Conservation (phyloP, 2,113 vertebrate species). For the Telmatochromis sp. region DNA sequence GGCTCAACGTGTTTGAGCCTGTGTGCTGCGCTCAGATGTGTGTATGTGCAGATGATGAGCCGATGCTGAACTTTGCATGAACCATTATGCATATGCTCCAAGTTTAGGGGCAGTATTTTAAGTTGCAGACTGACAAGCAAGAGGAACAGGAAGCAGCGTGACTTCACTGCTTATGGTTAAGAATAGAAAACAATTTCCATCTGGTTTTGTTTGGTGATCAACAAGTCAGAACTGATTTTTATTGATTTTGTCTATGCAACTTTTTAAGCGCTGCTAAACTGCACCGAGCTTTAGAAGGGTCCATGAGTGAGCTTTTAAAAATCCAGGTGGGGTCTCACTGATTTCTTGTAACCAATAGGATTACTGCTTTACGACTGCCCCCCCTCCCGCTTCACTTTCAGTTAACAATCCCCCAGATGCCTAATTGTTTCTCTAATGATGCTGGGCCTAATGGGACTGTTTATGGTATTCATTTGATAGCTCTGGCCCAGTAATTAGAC, state of each 20-base stretch:
- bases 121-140: neutral
- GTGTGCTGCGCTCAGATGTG: neutral
- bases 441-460: slow-evolving; percentile 73
- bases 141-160: neutral
- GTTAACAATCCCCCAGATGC: slow-evolving; percentile 65
- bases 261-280: neutral
- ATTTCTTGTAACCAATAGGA: neutral
- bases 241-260: neutral
- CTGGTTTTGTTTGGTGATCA: neutral
- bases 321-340: neutral
- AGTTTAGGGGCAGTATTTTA: neutral
- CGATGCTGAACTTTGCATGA: slow-evolving; percentile 9
- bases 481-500: slow-evolving; percentile 71
- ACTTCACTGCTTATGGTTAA: neutral
- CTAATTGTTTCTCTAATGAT: slow-evolving; percentile 77
- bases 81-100: neutral
- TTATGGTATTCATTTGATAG: slow-evolving; percentile 71
- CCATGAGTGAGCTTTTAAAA: neutral
- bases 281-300: neutral
- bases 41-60: neutral
- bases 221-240: neutral
- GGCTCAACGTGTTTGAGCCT: neutral
- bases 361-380: neutral
- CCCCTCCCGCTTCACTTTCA: neutral
- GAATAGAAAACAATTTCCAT: neutral